phyloP scores from a whole-genome alignment of 2,797 vertebrate species.

The Dendrocincla tyrannina region DNA sequence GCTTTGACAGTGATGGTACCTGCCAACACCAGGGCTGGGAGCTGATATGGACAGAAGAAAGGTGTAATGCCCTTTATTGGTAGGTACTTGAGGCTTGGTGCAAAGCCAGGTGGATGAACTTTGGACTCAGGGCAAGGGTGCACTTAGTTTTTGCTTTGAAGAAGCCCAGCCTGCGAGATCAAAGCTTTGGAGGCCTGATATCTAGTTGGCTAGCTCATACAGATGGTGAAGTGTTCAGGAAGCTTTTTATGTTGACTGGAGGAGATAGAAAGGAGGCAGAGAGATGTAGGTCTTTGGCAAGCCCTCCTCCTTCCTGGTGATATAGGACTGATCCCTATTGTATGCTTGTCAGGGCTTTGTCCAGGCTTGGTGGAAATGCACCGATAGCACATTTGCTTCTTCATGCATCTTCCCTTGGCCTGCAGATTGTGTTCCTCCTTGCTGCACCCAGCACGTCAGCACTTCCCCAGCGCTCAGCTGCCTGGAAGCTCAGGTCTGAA shows the following conservation, averaged over 20 bases:
- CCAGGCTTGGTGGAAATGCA: neutral
- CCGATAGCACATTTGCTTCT: neutral
- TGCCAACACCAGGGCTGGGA: neutral
- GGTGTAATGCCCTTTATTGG: neutral
- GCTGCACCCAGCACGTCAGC: accelerated
- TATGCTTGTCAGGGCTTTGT: neutral
- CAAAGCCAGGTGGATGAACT: neutral
- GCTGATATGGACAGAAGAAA: neutral
- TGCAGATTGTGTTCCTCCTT: neutral
- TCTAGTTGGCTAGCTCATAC: neutral
- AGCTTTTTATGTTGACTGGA: neutral
- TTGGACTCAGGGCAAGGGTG: neutral
- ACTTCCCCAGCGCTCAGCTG: neutral
- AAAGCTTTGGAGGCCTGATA: neutral
- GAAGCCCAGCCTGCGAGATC: neutral
- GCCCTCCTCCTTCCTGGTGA: neutral
- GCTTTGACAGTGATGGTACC: accelerated
- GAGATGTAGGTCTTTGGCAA: neutral
- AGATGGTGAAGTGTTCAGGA: neutral
- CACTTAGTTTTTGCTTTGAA: neutral
- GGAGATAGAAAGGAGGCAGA: neutral
- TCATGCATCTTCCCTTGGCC: neutral
- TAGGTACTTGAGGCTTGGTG: slow-evolving; percentile 11
- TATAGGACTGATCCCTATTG: neutral
- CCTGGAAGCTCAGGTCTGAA: neutral